A percentile compares a stretch with the other conserved stretches of the same genome.
Evolutionary conservation across 2,888 invertebrate species (phyloP).

Genomic region (Panzeria rudis): DNA sequence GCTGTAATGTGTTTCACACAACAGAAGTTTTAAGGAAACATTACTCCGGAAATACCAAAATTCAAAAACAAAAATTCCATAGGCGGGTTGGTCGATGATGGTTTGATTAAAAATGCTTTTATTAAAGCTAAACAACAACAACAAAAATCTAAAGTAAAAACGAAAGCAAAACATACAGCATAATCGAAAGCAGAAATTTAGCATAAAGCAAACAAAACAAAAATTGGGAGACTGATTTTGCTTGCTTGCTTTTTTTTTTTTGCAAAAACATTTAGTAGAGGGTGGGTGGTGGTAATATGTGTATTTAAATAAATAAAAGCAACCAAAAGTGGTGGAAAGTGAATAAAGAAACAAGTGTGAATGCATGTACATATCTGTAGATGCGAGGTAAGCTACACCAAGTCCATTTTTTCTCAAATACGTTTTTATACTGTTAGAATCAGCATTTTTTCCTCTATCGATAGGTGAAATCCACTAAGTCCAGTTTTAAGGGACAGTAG

Average conservation of each 20-base stretch:
- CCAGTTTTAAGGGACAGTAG: too few species aligned
- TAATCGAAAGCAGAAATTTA: constrained; percentile 31
- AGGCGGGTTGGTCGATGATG: constrained; percentile 25
- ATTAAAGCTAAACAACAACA: constrained; percentile 49
- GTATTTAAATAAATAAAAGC: neutral
- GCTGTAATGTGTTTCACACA: neutral
- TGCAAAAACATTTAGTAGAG: constrained; percentile 33
- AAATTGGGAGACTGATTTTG: constrained; percentile 48
- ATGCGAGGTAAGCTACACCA: too few species aligned
- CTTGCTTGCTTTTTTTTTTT: constrained; percentile 25
- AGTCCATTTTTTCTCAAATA: too few species aligned
- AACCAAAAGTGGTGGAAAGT: constrained; percentile 46
- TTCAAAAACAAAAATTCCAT: too few species aligned
- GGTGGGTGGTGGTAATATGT: constrained; percentile 40
- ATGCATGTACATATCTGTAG: too few species aligned
- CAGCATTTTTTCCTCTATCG: too few species aligned
- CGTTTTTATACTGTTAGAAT: too few species aligned
- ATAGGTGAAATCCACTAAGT: too few species aligned
- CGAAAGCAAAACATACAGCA: constrained; percentile 30
- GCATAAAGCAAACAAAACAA: constrained; percentile 57
- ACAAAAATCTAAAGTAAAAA: constrained; percentile 48
- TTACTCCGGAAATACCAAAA: constrained; percentile 81
- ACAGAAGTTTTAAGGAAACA: constrained; percentile 26
- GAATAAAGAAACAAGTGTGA: constrained; percentile 23
- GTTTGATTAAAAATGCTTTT: constrained; percentile 58